Evolutionary conservation across 2,888 invertebrate species (phyloP).

Genomic region (Nycteola revayana): DNA sequence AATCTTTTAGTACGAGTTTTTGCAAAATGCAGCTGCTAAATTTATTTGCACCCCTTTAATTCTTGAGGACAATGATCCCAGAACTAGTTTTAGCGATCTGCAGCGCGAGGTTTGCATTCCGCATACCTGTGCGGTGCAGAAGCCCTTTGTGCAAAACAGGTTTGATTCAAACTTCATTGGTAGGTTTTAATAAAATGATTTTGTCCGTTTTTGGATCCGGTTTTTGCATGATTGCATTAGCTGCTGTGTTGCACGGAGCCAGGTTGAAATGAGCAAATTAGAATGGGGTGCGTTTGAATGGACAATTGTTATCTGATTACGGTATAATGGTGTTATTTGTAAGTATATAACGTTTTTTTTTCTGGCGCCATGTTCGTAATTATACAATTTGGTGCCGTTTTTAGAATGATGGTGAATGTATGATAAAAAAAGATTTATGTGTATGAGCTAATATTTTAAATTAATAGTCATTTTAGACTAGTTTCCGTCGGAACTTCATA

Average conservation of each 20-base stretch:
- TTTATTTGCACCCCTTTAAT: constrained; percentile 34
- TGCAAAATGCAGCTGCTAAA: constrained; percentile 40
- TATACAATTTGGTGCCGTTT: too few relatives aligned
- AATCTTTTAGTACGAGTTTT: constrained; percentile 27
- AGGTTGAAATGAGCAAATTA: constrained; percentile 35
- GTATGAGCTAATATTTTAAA: too few relatives aligned
- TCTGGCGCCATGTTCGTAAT: too few relatives aligned
- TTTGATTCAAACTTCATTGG: constrained; percentile 34
- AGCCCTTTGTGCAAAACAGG: constrained; percentile 47
- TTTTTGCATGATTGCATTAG: constrained; percentile 35
- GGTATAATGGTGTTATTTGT: too few relatives aligned
- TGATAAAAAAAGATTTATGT: too few relatives aligned
- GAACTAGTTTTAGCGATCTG: constrained; percentile 42
- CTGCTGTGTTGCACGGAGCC: constrained; percentile 42
- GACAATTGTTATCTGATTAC: constrained; percentile 27
- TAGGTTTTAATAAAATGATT: constrained; percentile 18
- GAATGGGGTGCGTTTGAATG: constrained; percentile 31
- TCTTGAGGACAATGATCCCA: constrained; percentile 27
- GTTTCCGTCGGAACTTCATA: too few relatives aligned
- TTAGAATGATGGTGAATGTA: too few relatives aligned
- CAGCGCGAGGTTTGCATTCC: constrained; percentile 68
- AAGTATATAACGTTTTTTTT: too few relatives aligned
- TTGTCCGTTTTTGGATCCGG: constrained; percentile 28
- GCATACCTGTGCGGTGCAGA: constrained; percentile 60
- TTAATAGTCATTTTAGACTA: too few relatives aligned